These are phyloP conservation scores for Apis laboriosa DNA, from an alignment of 1,140 invertebrate genomes.

Conservation along the genomic window DNA sequence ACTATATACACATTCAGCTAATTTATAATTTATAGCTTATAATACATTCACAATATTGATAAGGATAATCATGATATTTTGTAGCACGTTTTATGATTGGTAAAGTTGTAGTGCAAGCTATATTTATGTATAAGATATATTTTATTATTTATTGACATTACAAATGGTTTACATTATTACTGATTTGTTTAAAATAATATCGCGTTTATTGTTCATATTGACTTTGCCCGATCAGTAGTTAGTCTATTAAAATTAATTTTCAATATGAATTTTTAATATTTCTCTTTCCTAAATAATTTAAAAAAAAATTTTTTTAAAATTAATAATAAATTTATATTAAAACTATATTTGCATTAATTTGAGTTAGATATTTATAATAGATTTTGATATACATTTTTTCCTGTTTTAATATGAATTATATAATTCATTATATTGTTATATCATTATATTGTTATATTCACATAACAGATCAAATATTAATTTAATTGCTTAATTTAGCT, in stretches of 20 bases:
- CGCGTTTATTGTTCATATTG: constrained; percentile 53
- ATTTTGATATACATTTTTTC: neutral
- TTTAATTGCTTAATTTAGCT: neutral
- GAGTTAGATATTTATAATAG: neutral
- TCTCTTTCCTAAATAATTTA: neutral
- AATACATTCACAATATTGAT: constrained; percentile 81
- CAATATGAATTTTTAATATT: neutral
- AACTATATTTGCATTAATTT: neutral
- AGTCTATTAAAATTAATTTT: neutral
- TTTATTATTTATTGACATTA: constrained; percentile 71
- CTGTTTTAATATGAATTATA: neutral
- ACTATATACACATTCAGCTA: constrained; percentile 81
- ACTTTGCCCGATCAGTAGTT: constrained; percentile 60
- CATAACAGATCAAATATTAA: neutral
- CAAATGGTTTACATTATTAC: constrained; percentile 61
- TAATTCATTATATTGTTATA: no score
- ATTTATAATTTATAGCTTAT: constrained; percentile 80
- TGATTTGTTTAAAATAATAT: constrained; percentile 59
- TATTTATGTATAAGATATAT: constrained; percentile 75
- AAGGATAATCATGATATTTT: constrained; percentile 80
- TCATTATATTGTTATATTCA: no score
- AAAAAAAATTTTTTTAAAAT: neutral
- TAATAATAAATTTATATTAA: neutral
- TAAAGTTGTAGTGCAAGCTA: constrained; percentile 80
- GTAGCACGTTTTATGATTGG: constrained; percentile 77